Base-by-base conservation (phyloP, 2,888 invertebrate species). In the Eupithecia subfuscata region DNA sequence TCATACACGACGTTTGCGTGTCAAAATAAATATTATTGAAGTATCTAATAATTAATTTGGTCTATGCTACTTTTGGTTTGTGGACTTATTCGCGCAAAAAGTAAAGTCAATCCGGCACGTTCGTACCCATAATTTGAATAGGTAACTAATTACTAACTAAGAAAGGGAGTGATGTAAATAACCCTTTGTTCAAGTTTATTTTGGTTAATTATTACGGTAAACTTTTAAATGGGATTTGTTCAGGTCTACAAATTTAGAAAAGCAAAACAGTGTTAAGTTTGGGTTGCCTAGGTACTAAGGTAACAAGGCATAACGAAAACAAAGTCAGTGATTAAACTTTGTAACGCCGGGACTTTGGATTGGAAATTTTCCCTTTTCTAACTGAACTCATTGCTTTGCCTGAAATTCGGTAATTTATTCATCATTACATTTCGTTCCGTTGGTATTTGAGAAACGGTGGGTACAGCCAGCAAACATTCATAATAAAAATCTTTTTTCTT, bases 391-490 rank as follows among this genome's bases (percentile, higher is more conserved):
- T 67, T 67, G 67, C 65, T 67, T 67, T 67, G 8, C 67, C 14
- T 40, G 43, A 67, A 67, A 37, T 22, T 67, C 11, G 22, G 74
- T 77, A 79, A 79, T 81, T 80, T 82, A 80, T 79, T 82, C 78
- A 48, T 65, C 75, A 76, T 25, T 60, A 11, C 60, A 70, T 79
- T 77, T 43, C 68, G 74, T 56, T 75, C 45, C 69, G 73, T 63
- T 72, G 71, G 74, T 76, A 78, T 77, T 75, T 78, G 69, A 73
- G 64, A 52, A 75, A 63, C 69, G 25, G 18, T n/a, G 64, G 43
- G 68, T 68, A 68, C 68, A 43, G 68, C 22, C 43, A 43, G 25
- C 40, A 68, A n/a, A 18, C 5, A 4, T 37, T 34, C 7, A 8
- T 8, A 0, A 18, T 37, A 18, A 18, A 63, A 63, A 16, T 12